Conservation (phyloP, 1,140 invertebrate genomes). For the Trichogramma pretiosum region DNA sequence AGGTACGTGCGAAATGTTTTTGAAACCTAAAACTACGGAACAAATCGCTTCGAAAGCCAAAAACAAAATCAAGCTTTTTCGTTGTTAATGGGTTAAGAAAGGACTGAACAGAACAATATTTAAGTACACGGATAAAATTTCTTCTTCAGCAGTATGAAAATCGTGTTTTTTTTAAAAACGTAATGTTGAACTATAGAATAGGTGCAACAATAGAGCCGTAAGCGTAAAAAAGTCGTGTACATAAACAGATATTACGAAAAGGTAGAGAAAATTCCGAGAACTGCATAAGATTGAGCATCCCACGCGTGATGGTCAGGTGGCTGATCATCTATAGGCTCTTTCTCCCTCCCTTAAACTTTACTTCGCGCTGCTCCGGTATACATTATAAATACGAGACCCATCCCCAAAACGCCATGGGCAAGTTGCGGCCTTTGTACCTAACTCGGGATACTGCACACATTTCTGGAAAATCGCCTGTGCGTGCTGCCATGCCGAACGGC, state of each 20-base stretch:
- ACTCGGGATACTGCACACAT: neutral
- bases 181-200: neutral
- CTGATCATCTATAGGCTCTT: constrained; percentile 10
- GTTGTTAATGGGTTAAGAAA: too few relatives aligned
- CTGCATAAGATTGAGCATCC: constrained; percentile 27
- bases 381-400: too few relatives aligned
- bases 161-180: neutral
- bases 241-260: constrained; percentile 7
- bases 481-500: too few relatives aligned
- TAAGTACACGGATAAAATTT: neutral
- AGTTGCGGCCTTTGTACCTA: constrained; percentile 4
- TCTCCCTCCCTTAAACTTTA: constrained; percentile 12
- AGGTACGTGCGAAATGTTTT: too few relatives aligned
- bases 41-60: too few relatives aligned
- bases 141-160: neutral
- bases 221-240: too few relatives aligned
- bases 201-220: neutral
- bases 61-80: too few relatives aligned
- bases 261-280: constrained; percentile 27
- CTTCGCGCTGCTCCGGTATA: too few relatives aligned
- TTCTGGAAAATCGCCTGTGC: too few relatives aligned
- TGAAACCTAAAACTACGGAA: too few relatives aligned
- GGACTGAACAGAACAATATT: neutral
- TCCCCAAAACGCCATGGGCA: too few relatives aligned
- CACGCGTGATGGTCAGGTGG: constrained; percentile 29